A percentile compares a stretch with the other conserved stretches of the same genome.
Conservation (phyloP, 1,140 invertebrate genomes). For the Aphaenogaster ashmeadi region DNA sequence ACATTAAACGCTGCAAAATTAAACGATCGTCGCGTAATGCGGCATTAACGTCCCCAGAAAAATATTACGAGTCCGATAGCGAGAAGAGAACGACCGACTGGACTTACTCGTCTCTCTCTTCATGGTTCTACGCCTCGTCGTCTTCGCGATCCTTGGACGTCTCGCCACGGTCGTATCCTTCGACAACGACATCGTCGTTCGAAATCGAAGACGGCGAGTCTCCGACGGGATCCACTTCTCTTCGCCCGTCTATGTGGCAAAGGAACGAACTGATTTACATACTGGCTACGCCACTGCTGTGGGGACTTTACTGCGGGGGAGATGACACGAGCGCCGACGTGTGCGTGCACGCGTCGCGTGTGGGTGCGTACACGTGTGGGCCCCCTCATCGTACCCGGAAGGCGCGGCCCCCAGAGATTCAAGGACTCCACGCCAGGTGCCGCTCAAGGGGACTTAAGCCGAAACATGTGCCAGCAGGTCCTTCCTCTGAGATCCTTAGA, state of each 20-base stretch:
- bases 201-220: constrained; percentile 68
- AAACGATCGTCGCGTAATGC: constrained; percentile 33
- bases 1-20: constrained; percentile 27
- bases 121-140: constrained; percentile 26
- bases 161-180: constrained; percentile 38
- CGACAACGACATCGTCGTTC: constrained; percentile 43
- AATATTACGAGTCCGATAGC: constrained; percentile 37
- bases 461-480: constrained; percentile 82
- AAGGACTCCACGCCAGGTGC: constrained; percentile 84
- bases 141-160: constrained; percentile 10
- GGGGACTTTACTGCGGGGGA: constrained; percentile 80
- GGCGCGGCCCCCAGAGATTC: constrained; percentile 81
- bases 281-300: constrained; percentile 83
- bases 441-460: constrained; percentile 80
- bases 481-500: constrained; percentile 64
- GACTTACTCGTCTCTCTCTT: constrained; percentile 12
- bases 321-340: constrained; percentile 70
- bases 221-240: constrained; percentile 45
- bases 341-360: constrained; percentile 56
- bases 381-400: constrained; percentile 82
- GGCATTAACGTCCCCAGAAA: neutral
- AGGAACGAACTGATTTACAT: constrained; percentile 83
- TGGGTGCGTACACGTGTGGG: constrained; percentile 73
- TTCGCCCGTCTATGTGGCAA: constrained; percentile 58
- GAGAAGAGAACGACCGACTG: neutral